phyloP scores from a whole-genome alignment of 2,797 vertebrate genomes.

The Tragopan temminckii region DNA sequence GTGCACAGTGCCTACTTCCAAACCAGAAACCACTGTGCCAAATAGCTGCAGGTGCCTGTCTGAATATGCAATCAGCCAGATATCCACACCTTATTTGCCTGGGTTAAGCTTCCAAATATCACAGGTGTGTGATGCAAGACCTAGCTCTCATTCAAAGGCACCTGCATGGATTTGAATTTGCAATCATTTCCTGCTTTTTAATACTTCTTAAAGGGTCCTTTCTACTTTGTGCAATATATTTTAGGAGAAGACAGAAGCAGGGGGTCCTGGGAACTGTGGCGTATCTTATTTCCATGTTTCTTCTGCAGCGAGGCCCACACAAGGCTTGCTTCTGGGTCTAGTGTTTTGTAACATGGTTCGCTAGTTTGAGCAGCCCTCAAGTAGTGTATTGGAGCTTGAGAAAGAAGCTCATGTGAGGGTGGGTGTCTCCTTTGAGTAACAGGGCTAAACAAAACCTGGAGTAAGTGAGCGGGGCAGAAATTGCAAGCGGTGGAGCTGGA shows the following conservation, averaged over 20 bases:
- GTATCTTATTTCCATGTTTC: background rate
- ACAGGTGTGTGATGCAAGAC: constrained; percentile 77
- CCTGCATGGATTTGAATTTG: constrained; percentile 74
- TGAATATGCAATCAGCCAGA: constrained; percentile 80
- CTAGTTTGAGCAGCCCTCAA: background rate
- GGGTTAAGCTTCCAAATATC: constrained; percentile 74
- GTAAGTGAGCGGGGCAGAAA: constrained; percentile 23
- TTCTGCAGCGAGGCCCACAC: background rate
- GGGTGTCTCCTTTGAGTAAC: background rate
- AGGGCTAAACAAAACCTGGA: constrained; percentile 18
- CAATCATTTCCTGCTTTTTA: constrained; percentile 76
- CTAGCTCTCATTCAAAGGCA: constrained; percentile 75
- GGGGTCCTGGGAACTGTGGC: constrained; percentile 47
- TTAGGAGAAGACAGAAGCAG: constrained; percentile 20
- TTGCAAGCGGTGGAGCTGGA: background rate
- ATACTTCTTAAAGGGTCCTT: constrained; percentile 55
- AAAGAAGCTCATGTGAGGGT: background rate
- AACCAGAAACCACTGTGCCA: constrained; percentile 67
- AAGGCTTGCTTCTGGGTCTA: background rate
- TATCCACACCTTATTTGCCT: constrained; percentile 80
- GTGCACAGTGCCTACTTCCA: constrained; percentile 62
- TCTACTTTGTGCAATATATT: constrained; percentile 24
- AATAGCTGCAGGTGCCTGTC: constrained; percentile 78
- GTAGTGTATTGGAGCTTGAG: background rate
- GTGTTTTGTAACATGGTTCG: background rate